These are phyloP conservation scores for Psittacula derbiana DNA, from an alignment of 2,797 vertebrate species.

Conservation along the genomic window DNA sequence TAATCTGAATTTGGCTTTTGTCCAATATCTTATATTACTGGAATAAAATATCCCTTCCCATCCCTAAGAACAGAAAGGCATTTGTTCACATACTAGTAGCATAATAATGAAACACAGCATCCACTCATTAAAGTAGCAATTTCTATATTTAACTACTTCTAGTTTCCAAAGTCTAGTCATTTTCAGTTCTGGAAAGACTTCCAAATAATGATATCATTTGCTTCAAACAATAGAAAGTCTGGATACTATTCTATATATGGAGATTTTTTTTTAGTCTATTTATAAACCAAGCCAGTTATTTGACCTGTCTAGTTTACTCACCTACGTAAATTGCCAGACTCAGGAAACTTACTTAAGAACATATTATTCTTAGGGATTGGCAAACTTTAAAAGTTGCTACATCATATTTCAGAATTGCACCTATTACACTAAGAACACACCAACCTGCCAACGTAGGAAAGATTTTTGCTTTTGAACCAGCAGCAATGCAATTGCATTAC, in stretches of 20 bases:
- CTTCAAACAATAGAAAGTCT: constrained; percentile 73
- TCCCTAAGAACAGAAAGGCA: constrained; percentile 49
- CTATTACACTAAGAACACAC: background rate
- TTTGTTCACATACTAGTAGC: constrained; percentile 56
- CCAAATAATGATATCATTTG: constrained; percentile 68
- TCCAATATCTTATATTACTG: constrained; percentile 31
- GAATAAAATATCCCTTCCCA: constrained; percentile 25
- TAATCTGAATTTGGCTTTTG: constrained; percentile 27
- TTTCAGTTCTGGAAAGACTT: constrained; percentile 62
- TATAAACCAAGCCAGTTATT: constrained; percentile 62
- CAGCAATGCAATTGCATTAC: background rate
- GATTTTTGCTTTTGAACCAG: background rate
- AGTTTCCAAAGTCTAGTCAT: constrained; percentile 51
- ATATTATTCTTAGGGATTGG: constrained; percentile 24
- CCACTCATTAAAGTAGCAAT: constrained; percentile 51
- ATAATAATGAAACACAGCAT: constrained; percentile 47
- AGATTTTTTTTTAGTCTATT: constrained; percentile 61
- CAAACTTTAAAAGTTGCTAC: background rate
- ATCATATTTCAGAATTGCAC: background rate
- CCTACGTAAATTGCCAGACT: constrained; percentile 59
- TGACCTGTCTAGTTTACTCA: constrained; percentile 66
- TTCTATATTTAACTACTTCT: constrained; percentile 64
- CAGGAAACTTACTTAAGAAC: constrained; percentile 52
- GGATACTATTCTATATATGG: constrained; percentile 70
- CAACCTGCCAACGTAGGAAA: background rate